A percentile compares a stretch with the other conserved stretches of the same genome.
These are phyloP conservation scores for Chrysolophus pictus DNA, from an alignment of 2,797 vertebrate species.

Conservation along the genomic window DNA sequence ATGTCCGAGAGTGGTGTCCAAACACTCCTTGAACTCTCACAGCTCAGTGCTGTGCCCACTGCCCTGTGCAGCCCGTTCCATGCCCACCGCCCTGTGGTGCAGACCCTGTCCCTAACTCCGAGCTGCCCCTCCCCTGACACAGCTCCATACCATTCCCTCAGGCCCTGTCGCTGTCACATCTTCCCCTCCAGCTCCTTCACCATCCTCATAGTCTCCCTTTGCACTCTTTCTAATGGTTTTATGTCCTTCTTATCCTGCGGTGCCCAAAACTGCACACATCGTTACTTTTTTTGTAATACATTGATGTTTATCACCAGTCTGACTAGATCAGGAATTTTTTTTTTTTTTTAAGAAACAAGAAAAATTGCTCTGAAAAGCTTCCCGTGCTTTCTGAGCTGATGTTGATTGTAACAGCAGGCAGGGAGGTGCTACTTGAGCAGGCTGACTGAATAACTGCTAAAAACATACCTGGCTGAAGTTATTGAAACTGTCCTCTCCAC, in stretches of 20 bases:
- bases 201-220: background rate
- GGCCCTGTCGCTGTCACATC: background rate
- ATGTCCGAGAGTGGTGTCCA: no score
- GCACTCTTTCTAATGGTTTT: background rate
- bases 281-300: background rate
- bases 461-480: background rate
- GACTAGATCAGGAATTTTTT: background rate
- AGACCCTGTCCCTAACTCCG: no score
- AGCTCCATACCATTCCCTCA: no score
- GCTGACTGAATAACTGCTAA: background rate
- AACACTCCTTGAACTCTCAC: no score
- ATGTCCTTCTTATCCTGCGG: background rate
- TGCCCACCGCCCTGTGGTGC: no score
- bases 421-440: background rate
- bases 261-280: background rate
- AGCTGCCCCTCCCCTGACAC: no score
- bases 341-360: background rate
- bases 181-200: background rate
- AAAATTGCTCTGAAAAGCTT: background rate
- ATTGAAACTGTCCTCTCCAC: constrained; percentile 31
- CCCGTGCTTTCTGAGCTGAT: background rate
- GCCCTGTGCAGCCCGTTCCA: no score
- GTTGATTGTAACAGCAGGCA: background rate
- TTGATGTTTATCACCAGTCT: background rate
- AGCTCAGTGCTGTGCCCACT: no score